Evolutionary conservation across 2,797 vertebrate species (phyloP), one percentile per base, ranked within the genome.

Genomic region (Xenentodon cancila): DNA sequence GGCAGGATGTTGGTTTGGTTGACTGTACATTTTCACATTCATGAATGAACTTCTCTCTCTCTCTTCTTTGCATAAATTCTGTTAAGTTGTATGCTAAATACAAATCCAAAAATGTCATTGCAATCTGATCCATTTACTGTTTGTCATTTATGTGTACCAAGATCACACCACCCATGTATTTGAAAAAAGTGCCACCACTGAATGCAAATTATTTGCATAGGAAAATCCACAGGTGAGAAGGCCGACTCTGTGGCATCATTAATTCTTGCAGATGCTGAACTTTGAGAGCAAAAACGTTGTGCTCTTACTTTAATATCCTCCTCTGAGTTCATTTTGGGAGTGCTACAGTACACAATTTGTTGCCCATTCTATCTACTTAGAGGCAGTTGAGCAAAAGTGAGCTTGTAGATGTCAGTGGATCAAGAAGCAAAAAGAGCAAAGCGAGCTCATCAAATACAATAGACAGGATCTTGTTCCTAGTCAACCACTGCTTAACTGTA

Each of bases 401-500:
- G 15, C n/a, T 47, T 30, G 12, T 8, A 4, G 22, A 43, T 65
- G 60, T 74, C 70, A 57, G 58, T 21, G 64, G 54, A 56, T 71
- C 55, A 58, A 62, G 49, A 73, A 27, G 50, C 42, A 50, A 63
- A 63, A 20, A 25, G 5, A 25, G 25, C 66, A 66, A 20, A 45
- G 64, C 47, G 69, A 19, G 22, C 46, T 64, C 32, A 25, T 0
- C 40, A 48, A 61, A 20, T 32, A 65, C 64, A 62, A 43, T 21
- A 6, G 30, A 18, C 30, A 19, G 59, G 50, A 72, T 32, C 7
- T 6, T 9, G 6, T 32, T 42, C 48, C 54, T 47, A 45, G 47
- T 20, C 16, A 43, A 74, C 63, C 63, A 72, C 27, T 66, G 64
- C 48, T 70, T 68, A 59, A 54, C 27, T 64, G 34, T 56, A 54